Evolutionary conservation across 2,113 vertebrate genomes (phyloP).

Genomic region (Albula goreensis): DNA sequence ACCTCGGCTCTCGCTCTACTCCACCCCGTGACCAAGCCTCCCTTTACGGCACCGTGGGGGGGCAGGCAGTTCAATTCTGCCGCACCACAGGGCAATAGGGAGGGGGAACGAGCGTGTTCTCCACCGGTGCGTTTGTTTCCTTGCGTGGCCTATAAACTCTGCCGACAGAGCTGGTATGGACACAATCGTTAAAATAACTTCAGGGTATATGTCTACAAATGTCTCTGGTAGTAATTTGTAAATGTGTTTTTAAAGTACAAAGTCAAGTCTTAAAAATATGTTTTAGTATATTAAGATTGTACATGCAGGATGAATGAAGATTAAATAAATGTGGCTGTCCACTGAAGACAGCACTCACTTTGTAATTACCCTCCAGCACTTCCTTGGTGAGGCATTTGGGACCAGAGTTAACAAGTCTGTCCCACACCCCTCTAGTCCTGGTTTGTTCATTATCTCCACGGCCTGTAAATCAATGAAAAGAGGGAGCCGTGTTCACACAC

Average conservation of each 20-base stretch:
- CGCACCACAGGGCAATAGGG: not conserved
- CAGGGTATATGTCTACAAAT: not conserved
- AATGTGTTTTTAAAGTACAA: not conserved
- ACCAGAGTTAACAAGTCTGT: not conserved
- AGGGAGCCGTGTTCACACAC: conserved; percentile 20
- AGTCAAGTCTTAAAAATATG: not conserved
- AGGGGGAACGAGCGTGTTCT: not conserved
- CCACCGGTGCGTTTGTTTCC: not conserved
- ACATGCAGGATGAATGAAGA: not conserved
- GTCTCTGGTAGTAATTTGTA: not conserved
- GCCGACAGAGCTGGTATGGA: not conserved
- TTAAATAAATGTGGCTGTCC: not conserved
- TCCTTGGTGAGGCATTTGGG: not conserved
- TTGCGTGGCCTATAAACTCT: not conserved
- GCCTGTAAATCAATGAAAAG: conserved; percentile 37
- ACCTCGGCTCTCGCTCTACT: not conserved
- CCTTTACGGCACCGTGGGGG: not conserved
- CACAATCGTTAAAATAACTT: not conserved
- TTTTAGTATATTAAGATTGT: not conserved
- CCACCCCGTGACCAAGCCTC: not conserved
- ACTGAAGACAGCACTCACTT: not conserved
- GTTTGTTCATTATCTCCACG: conserved; percentile 34
- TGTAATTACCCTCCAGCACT: not conserved
- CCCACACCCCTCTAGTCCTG: conserved; percentile 1
- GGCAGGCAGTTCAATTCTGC: not conserved